Conservation (phyloP, 1,140 invertebrate genomes). For the Bombus waltoni region DNA sequence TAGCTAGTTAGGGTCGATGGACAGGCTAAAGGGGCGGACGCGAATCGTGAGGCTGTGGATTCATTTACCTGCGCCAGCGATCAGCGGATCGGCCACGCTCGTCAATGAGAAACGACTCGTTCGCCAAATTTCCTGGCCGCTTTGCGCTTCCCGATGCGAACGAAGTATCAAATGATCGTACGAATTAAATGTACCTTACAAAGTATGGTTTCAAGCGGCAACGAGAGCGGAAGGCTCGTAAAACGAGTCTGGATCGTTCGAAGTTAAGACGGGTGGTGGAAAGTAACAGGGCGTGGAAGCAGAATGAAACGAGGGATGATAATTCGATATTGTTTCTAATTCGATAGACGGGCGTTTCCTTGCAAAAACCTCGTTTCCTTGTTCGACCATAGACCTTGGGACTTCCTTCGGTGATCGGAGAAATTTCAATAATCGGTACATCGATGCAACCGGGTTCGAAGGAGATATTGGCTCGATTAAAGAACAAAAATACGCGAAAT, state of each 20-base stretch:
- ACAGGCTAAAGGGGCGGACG: constrained; percentile 71
- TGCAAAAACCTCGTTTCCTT: neutral
- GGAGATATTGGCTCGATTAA: neutral
- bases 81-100: constrained; percentile 23
- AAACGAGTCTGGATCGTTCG: neutral
- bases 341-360: neutral
- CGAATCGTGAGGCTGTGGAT: constrained; percentile 20
- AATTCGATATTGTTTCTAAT: neutral
- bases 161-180: no score
- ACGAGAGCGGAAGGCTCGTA: no score
- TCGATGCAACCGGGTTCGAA: no score
- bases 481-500: neutral
- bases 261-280: neutral
- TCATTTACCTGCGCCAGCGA: constrained; percentile 2
- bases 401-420: neutral
- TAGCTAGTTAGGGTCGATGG: constrained; percentile 77
- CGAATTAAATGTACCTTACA: neutral
- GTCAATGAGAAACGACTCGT: neutral
- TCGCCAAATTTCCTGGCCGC: neutral
- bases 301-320: neutral
- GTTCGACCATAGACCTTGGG: no score
- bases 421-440: constrained; percentile 6
- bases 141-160: neutral
- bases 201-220: neutral
- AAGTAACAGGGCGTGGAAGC: no score